A percentile compares a stretch with the other conserved stretches of the same genome.
Evolutionary conservation across 2,113 vertebrate genomes (phyloP).

Genomic region (Panthera uncia): DNA sequence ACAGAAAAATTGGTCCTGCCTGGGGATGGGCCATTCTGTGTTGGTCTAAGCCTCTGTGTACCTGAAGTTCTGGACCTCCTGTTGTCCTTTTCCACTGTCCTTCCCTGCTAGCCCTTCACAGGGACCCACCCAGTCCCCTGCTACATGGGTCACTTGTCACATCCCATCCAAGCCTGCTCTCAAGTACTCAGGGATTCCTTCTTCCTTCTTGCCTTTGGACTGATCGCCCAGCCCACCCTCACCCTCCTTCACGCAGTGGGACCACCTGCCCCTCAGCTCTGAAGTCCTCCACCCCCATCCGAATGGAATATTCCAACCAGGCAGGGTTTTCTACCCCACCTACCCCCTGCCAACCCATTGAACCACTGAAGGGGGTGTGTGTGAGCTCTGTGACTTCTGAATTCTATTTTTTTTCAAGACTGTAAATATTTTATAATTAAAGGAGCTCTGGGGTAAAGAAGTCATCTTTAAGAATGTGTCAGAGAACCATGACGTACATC

Average conservation of each 20-base stretch:
- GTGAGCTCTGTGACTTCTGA: not conserved
- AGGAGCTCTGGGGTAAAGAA: not conserved
- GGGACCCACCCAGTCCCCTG: not conserved
- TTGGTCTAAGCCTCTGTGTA: rapidly evolving
- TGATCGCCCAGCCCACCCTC: not conserved
- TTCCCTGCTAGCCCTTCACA: not conserved
- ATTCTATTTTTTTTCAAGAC: not conserved
- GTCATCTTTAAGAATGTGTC: not conserved
- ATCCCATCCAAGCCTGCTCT: not conserved
- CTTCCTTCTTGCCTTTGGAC: not conserved
- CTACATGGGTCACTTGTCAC: not conserved
- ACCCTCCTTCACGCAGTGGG: not conserved
- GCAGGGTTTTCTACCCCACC: no score
- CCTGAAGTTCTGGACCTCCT: not conserved
- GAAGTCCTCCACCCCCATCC: not conserved
- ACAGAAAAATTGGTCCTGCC: not conserved
- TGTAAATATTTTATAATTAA: conserved; percentile 61
- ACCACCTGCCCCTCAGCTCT: not conserved
- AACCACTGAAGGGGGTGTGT: not conserved
- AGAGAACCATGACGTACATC: not conserved
- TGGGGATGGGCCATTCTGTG: no score
- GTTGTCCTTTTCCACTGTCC: no score
- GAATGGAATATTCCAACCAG: not conserved
- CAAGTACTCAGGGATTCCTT: not conserved
- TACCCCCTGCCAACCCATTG: not conserved